Evolutionary conservation across 2,797 vertebrate species (phyloP).

Genomic region (Epinephelus awoara): DNA sequence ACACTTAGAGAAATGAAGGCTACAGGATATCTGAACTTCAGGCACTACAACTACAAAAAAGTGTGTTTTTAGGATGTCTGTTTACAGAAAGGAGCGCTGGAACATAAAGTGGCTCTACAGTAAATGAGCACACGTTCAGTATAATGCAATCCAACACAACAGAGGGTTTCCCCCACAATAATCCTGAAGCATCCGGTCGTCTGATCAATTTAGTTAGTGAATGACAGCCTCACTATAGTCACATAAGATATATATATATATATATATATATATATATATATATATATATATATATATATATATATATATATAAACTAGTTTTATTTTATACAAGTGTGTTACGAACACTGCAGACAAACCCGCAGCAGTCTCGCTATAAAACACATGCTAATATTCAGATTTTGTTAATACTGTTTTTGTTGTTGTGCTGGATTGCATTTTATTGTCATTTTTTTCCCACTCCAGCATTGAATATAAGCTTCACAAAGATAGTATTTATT

Average conservation of each 20-base stretch:
- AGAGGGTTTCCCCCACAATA: constrained; percentile 29
- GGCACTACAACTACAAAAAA: constrained; percentile 15
- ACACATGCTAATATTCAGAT: constrained; percentile 15
- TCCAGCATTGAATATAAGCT: constrained; percentile 49
- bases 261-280: no score
- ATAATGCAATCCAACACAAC: constrained; percentile 31
- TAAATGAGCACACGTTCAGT: constrained; percentile 23
- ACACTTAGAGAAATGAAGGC: constrained; percentile 6
- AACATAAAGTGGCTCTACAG: constrained; percentile 19
- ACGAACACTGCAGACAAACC: constrained; percentile 18
- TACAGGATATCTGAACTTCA: not conserved
- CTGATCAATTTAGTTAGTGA: constrained; percentile 16
- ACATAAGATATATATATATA: not conserved
- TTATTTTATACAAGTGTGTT: not conserved
- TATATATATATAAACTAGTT: not conserved
- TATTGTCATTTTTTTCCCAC: constrained; percentile 42
- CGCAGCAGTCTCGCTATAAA: not conserved
- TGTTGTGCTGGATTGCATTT: constrained; percentile 50
- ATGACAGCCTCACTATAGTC: not conserved
- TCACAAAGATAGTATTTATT: constrained; percentile 58
- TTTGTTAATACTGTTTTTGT: constrained; percentile 4
- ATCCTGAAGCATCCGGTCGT: constrained; percentile 19
- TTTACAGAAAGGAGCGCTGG: constrained; percentile 12
- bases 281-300: not conserved
- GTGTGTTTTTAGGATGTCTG: not conserved